Conservation (phyloP, 2,888 invertebrate species). For the Sicus ferrugineus region DNA sequence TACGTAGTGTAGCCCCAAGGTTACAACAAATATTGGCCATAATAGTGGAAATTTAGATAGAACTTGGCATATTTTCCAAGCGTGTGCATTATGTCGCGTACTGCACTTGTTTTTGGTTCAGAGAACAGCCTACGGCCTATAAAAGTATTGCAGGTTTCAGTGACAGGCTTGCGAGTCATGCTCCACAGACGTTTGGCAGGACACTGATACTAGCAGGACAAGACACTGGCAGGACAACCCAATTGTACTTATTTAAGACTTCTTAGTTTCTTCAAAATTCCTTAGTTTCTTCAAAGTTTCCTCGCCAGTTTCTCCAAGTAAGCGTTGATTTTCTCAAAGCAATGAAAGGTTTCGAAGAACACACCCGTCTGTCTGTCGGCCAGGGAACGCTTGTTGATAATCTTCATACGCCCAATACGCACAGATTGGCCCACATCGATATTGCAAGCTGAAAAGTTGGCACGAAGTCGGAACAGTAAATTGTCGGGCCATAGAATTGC, state of each 20-base stretch:
- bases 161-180: conserved; percentile 70
- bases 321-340: conserved; percentile 64
- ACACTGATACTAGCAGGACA: conserved; percentile 77
- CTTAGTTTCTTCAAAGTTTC: conserved; percentile 66
- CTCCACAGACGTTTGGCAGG: conserved; percentile 68
- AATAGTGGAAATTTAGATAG: conserved; percentile 79
- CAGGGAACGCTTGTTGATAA: conserved; percentile 41
- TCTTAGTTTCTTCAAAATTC: conserved; percentile 62
- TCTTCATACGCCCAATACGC: conserved; percentile 46
- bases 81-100: conserved; percentile 68
- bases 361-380: conserved; percentile 46
- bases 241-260: conserved; percentile 70
- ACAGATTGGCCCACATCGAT: conserved; percentile 50
- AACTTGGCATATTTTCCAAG: conserved; percentile 66
- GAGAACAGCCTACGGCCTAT: conserved; percentile 72
- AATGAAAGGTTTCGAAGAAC: conserved; percentile 54
- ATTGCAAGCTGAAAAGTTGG: conserved; percentile 46
- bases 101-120: conserved; percentile 72
- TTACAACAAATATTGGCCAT: conserved; percentile 73
- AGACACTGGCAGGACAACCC: conserved; percentile 71
- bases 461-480: no score
- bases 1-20: conserved; percentile 73
- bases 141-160: conserved; percentile 69
- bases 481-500: no score
- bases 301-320: conserved; percentile 66